These are phyloP conservation scores for Apaloderma vittatum DNA, from an alignment of 2,113 vertebrate species.

Conservation along the genomic window DNA sequence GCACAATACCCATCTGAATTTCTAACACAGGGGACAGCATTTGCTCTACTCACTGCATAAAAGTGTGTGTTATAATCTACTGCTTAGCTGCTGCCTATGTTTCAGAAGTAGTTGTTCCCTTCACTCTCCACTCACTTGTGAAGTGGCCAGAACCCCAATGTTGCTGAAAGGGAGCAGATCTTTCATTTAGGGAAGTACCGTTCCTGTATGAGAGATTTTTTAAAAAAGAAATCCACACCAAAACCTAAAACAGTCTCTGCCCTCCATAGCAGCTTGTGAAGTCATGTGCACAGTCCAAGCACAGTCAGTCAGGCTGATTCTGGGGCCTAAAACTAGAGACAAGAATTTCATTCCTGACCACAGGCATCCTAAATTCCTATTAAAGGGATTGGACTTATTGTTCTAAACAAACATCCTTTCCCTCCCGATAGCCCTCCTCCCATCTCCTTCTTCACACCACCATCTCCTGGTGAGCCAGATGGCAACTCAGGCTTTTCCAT, in stretches of 20 bases:
- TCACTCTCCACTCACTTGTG: background rate
- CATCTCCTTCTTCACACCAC: background rate
- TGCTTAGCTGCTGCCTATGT: background rate
- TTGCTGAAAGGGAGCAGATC: background rate
- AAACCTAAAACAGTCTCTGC: background rate
- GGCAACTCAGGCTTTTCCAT: conserved; percentile 10
- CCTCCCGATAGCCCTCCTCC: conserved; percentile 6
- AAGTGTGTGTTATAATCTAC: background rate
- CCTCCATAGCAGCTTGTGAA: background rate
- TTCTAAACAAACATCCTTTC: conserved; percentile 42
- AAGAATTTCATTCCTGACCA: conserved; percentile 47
- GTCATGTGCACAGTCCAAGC: background rate
- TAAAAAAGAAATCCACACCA: background rate
- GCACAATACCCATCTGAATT: background rate
- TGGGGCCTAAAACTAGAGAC: background rate
- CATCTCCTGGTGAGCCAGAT: background rate
- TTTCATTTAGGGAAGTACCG: background rate
- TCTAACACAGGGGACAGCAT: rapidly evolving
- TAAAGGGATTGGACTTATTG: conserved; percentile 45
- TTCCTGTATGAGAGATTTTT: background rate
- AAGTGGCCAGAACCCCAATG: background rate
- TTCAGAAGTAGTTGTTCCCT: background rate
- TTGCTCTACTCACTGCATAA: background rate
- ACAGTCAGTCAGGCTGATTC: background rate
- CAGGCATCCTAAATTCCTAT: conserved; percentile 32